Percentiles rank a stretch among this genome's conserved stretches.
Evolutionary conservation across 2,888 invertebrate species (phyloP).

Genomic region (Xanthorhoe spadicearia): DNA sequence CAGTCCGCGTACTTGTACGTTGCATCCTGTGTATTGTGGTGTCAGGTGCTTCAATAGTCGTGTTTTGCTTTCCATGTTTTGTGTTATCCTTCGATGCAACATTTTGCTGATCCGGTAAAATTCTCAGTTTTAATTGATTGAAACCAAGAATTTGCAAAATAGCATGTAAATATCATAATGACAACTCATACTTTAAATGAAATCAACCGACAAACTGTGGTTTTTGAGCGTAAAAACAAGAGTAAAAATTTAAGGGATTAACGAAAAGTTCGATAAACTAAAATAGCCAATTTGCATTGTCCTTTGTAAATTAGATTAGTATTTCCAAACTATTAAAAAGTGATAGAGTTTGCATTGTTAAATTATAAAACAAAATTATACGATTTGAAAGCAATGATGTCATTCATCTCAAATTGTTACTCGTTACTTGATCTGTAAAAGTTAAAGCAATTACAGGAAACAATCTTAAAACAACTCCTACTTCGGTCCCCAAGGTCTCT

Average conservation of each 20-base stretch:
- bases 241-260: too few relatives aligned
- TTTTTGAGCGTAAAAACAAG: too few relatives aligned
- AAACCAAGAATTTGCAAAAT: neutral
- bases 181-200: too few relatives aligned
- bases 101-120: neutral
- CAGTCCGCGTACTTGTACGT: constrained; percentile 51
- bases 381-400: constrained; percentile 5
- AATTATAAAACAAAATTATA: neutral
- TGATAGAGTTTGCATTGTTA: neutral
- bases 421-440: constrained; percentile 18
- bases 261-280: too few relatives aligned
- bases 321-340: too few relatives aligned
- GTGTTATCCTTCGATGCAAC: constrained; percentile 11
- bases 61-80: constrained; percentile 35
- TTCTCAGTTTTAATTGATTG: constrained; percentile 2
- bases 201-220: too few relatives aligned
- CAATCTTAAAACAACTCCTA: constrained; percentile 39
- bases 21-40: constrained; percentile 64
- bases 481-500: constrained; percentile 51
- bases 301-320: too few relatives aligned
- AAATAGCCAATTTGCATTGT: too few relatives aligned
- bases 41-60: constrained; percentile 48
- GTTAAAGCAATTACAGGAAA: constrained; percentile 42
- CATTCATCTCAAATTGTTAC: constrained; percentile 12
- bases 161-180: too few relatives aligned